Evolutionary conservation across 1,140 invertebrate genomes (phyloP).

Genomic region (Vanessa atalanta): DNA sequence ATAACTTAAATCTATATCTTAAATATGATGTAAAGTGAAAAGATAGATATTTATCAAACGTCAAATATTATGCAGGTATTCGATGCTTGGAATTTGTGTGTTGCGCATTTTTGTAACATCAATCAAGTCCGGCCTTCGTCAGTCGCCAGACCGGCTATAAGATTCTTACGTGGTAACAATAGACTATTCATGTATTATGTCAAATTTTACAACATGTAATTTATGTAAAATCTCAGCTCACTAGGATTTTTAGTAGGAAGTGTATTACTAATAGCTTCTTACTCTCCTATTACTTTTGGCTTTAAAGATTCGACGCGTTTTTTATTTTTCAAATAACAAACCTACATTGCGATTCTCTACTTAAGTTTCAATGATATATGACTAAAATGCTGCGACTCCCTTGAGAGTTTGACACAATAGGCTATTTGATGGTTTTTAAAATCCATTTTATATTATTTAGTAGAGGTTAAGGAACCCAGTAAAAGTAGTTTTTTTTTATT

Average conservation of each 20-base stretch:
- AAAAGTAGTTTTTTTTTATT: too few species aligned
- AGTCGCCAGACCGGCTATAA: constrained; percentile 23
- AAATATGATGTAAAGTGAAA: not conserved
- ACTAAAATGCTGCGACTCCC: too few species aligned
- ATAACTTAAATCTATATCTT: not conserved
- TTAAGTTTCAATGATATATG: too few species aligned
- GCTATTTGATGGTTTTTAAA: too few species aligned
- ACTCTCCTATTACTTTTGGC: too few species aligned
- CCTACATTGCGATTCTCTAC: not conserved
- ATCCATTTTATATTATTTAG: too few species aligned
- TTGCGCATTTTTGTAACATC: constrained; percentile 17
- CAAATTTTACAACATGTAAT: not conserved
- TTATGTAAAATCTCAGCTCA: not conserved
- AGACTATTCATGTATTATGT: not conserved
- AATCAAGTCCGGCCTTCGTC: constrained; percentile 19
- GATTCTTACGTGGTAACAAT: constrained; percentile 10
- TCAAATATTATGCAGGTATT: constrained; percentile 3
- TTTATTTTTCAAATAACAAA: not conserved
- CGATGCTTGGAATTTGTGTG: not conserved
- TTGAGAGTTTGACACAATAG: too few species aligned
- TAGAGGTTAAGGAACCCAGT: too few species aligned
- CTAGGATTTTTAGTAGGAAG: not conserved
- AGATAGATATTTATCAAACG: not conserved
- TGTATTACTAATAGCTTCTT: too few species aligned
- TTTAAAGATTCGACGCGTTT: too few species aligned